These are phyloP conservation scores for Distichodus sexfasciatus DNA, from an alignment of 2,797 vertebrate genomes.

Conservation along the genomic window DNA sequence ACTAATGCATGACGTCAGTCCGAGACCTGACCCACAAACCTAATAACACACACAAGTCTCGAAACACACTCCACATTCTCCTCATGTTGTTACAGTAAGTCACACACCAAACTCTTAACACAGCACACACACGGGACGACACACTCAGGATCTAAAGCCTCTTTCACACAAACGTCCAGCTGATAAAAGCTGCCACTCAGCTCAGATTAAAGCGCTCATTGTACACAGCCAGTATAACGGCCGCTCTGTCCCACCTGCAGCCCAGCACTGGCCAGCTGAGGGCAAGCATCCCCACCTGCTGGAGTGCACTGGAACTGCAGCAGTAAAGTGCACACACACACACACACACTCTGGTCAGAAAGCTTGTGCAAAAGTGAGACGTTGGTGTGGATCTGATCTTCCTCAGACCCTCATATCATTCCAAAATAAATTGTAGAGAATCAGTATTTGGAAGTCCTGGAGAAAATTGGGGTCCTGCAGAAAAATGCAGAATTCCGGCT, in stretches of 20 bases:
- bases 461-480: too few species aligned
- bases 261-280: background rate
- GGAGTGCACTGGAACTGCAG: background rate
- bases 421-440: too few species aligned
- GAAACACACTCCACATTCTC: background rate
- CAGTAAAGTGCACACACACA: too few species aligned
- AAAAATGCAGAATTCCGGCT: too few species aligned
- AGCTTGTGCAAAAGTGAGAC: too few species aligned
- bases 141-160: background rate
- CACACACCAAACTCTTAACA: background rate
- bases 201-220: too few species aligned
- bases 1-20: background rate
- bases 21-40: background rate
- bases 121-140: background rate
- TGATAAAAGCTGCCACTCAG: too few species aligned
- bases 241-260: too few species aligned
- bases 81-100: background rate
- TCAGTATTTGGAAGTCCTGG: background rate
- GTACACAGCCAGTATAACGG: too few species aligned
- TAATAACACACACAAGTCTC: background rate
- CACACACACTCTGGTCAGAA: too few species aligned
- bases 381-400: too few species aligned
- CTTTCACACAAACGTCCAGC: background rate
- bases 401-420: too few species aligned
- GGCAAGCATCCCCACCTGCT: background rate